phyloP scores from a whole-genome alignment of 2,113 vertebrate genomes.

The Phylloscopus whistleri region DNA sequence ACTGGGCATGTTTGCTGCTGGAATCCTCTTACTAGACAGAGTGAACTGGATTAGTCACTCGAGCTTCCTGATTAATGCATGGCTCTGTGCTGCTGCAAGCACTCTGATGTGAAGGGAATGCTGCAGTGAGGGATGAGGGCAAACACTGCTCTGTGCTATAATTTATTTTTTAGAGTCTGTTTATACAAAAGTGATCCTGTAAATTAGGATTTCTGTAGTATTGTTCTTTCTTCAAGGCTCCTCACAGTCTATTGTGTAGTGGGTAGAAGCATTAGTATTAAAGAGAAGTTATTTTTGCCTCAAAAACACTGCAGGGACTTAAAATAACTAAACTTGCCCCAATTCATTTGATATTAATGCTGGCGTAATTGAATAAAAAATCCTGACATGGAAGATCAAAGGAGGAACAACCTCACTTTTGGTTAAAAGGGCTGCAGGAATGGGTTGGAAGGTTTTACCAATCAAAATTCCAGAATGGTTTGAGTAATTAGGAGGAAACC shows the following conservation, averaged over 20 bases:
- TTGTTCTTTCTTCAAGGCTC: background rate
- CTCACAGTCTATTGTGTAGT: background rate
- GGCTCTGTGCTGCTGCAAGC: background rate
- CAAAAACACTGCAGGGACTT: background rate
- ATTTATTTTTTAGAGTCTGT: background rate
- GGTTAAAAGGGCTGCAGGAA: background rate
- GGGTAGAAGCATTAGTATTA: background rate
- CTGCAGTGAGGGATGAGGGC: background rate
- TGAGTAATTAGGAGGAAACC: background rate
- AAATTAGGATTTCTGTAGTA: background rate
- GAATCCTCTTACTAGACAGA: slow-evolving; percentile 52
- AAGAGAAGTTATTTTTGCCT: background rate
- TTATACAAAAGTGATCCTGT: background rate
- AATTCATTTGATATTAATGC: background rate
- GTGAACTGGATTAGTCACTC: slow-evolving; percentile 45
- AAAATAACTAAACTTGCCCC: background rate
- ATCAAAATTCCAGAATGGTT: background rate
- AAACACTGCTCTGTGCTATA: background rate
- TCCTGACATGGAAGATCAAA: background rate
- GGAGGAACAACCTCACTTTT: background rate
- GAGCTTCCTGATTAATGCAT: slow-evolving; percentile 54
- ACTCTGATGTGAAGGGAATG: background rate
- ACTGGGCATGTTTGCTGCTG: slow-evolving; percentile 35
- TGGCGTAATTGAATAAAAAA: background rate
- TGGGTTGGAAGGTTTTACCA: background rate